Evolutionary conservation across 2,888 invertebrate genomes (phyloP).

Genomic region (Maniola hyperantus): DNA sequence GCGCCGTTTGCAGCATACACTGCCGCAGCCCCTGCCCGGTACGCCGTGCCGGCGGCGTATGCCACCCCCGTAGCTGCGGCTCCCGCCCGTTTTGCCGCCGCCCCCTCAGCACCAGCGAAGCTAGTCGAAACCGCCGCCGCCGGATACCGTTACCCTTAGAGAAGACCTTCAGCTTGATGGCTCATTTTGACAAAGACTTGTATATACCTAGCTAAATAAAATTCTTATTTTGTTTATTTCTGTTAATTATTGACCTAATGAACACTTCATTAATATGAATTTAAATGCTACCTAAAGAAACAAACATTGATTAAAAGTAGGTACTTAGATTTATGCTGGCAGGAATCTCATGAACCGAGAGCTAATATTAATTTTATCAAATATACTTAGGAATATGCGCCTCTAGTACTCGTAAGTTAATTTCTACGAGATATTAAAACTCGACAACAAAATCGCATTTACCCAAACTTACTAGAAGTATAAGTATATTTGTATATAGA

Average conservation of each 20-base stretch:
- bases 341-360: too few species aligned
- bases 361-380: too few species aligned
- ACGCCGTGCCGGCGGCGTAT: conserved; percentile 46
- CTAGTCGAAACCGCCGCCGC: conserved; percentile 78
- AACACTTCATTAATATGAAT: background rate
- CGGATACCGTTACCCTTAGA: conserved; percentile 71
- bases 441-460: too few species aligned
- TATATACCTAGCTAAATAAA: conserved; percentile 60
- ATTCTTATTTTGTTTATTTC: conserved; percentile 37
- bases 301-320: too few species aligned
- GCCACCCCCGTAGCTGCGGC: conserved; percentile 53
- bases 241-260: background rate
- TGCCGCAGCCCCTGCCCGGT: conserved; percentile 40
- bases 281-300: too few species aligned
- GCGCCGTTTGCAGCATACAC: conserved; percentile 37
- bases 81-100: conserved; percentile 50
- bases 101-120: conserved; percentile 84
- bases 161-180: conserved; percentile 51
- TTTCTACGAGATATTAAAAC: too few species aligned
- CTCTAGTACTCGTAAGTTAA: too few species aligned
- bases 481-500: too few species aligned
- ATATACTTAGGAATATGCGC: too few species aligned
- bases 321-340: too few species aligned
- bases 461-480: too few species aligned
- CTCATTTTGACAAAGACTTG: conserved; percentile 65